These are phyloP conservation scores for Cinclus cinclus DNA, from an alignment of 2,113 vertebrate genomes.

Conservation along the genomic window DNA sequence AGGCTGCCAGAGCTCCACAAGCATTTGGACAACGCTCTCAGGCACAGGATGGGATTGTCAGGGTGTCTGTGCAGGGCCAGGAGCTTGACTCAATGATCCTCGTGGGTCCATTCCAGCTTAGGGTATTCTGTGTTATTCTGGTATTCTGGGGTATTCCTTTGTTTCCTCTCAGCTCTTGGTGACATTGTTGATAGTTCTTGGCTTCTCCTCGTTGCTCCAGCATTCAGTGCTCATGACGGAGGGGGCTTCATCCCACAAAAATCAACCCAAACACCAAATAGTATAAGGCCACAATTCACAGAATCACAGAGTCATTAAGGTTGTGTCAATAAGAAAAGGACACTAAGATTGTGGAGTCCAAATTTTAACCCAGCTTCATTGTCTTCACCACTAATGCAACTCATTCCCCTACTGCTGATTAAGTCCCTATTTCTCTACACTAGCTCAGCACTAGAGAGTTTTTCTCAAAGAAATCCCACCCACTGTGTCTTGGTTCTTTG, in stretches of 20 bases:
- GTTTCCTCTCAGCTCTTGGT: rapidly evolving
- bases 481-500: background rate
- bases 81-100: rapidly evolving
- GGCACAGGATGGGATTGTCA: background rate
- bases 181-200: background rate
- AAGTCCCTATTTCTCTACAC: background rate
- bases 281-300: background rate
- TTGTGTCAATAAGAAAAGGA: background rate
- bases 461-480: background rate
- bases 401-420: background rate
- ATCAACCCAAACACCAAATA: background rate
- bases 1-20: background rate
- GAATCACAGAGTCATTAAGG: no score
- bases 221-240: rapidly evolving
- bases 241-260: background rate
- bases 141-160: background rate
- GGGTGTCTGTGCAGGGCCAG: background rate
- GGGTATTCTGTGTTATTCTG: background rate
- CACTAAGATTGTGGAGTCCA: background rate
- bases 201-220: background rate
- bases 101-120: background rate
- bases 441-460: background rate
- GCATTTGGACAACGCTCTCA: rapidly evolving
- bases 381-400: background rate
- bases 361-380: background rate